These are phyloP conservation scores for Theocolax elegans DNA, from an alignment of 1,140 invertebrate species.

Conservation along the genomic window DNA sequence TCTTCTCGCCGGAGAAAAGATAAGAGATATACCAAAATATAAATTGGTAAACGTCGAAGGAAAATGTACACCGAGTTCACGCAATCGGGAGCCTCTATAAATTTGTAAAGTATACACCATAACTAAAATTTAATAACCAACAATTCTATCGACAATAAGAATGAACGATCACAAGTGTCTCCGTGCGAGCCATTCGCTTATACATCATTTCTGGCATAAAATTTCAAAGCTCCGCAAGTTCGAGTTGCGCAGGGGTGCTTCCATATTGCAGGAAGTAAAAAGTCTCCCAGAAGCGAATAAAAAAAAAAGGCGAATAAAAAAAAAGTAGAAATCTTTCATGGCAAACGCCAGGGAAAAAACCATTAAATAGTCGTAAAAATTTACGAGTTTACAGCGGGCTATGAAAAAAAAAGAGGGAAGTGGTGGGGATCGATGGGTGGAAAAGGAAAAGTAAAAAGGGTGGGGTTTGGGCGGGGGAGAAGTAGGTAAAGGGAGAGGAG, in stretches of 20 bases:
- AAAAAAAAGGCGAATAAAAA: slow-evolving; percentile 16
- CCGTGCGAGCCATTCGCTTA: too few species aligned
- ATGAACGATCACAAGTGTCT: too few species aligned
- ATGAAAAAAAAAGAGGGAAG: not conserved
- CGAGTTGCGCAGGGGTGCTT: not conserved
- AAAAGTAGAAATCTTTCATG: slow-evolving; percentile 30
- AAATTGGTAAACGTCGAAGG: too few species aligned
- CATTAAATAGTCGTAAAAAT: slow-evolving; percentile 32
- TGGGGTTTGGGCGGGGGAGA: not conserved
- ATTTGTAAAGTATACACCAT: too few species aligned
- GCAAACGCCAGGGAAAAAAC: slow-evolving; percentile 13
- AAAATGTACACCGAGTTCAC: too few species aligned
- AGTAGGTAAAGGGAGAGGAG: too few species aligned
- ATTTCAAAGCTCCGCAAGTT: slow-evolving; percentile 5
- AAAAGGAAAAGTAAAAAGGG: not conserved
- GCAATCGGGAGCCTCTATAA: too few species aligned
- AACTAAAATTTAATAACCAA: not conserved
- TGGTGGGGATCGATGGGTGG: not conserved
- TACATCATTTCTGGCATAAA: not conserved
- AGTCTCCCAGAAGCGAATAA: not conserved
- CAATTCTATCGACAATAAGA: not conserved
- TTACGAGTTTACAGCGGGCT: slow-evolving; percentile 29
- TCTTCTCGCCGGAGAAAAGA: too few species aligned
- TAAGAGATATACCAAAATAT: too few species aligned
- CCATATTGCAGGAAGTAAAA: slow-evolving; percentile 20